Evolutionary conservation across 2,888 invertebrate genomes (phyloP).

Genomic region (Dicycla oo): DNA sequence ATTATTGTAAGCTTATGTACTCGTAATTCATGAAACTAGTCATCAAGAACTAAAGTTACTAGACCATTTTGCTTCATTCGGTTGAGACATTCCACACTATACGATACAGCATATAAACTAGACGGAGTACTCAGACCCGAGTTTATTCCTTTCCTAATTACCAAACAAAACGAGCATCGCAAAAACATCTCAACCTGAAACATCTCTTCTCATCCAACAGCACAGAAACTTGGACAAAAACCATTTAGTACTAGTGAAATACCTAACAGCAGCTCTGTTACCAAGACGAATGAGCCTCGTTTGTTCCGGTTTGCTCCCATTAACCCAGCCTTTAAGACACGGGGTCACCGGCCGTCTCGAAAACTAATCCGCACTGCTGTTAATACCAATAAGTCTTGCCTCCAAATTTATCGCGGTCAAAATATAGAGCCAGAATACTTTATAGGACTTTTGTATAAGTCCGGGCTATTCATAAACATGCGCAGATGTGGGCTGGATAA

Average conservation of each 20-base stretch:
- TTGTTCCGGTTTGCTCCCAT: slow-evolving; percentile 84
- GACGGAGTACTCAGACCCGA: slow-evolving; percentile 2
- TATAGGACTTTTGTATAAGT: slow-evolving; percentile 45
- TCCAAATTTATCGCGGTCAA: slow-evolving; percentile 76
- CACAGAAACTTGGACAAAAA: slow-evolving; percentile 55
- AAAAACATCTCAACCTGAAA: slow-evolving; percentile 55
- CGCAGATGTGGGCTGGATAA: slow-evolving; percentile 44
- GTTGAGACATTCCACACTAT: slow-evolving; percentile 2
- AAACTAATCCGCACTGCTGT: slow-evolving; percentile 74
- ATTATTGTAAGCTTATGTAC: not conserved
- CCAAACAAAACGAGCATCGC: slow-evolving; percentile 52
- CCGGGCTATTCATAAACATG: slow-evolving; percentile 45
- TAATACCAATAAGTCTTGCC: slow-evolving; percentile 77
- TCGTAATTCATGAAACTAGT: not conserved
- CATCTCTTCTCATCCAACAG: slow-evolving; percentile 21
- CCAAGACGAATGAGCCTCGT: slow-evolving; percentile 80
- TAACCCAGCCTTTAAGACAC: slow-evolving; percentile 81
- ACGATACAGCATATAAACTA: slow-evolving; percentile 29
- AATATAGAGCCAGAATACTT: slow-evolving; percentile 59
- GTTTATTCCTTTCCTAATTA: slow-evolving; percentile 34
- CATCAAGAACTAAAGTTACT: not conserved
- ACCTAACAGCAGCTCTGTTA: slow-evolving; percentile 60
- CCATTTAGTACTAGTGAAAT: slow-evolving; percentile 62
- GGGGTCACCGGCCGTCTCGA: slow-evolving; percentile 71
- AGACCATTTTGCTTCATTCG: not conserved